phyloP scores from a whole-genome alignment of 2,888 invertebrate species.

The Trilocha varians region DNA sequence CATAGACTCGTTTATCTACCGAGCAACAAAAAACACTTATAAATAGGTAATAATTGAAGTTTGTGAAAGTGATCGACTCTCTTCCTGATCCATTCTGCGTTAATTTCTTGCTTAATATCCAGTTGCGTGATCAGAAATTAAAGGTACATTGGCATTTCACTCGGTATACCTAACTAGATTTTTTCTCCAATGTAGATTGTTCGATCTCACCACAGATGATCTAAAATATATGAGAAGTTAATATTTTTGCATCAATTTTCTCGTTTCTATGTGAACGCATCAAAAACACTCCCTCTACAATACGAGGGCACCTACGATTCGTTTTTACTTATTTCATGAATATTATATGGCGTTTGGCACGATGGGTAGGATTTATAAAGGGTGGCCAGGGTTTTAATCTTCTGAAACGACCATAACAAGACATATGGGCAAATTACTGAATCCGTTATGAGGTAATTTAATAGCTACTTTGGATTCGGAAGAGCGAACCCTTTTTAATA shows the following conservation, averaged over 20 bases:
- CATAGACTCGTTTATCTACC: no score
- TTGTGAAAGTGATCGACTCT: no score
- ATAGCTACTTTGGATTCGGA: slow-evolving; percentile 54
- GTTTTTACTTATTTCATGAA: slow-evolving; percentile 62
- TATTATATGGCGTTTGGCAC: slow-evolving; percentile 56
- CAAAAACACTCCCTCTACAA: slow-evolving; percentile 26
- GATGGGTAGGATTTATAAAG: slow-evolving; percentile 64
- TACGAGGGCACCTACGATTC: slow-evolving; percentile 41
- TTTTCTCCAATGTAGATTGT: no score
- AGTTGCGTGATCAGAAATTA: no score
- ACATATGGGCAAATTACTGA: slow-evolving; percentile 69
- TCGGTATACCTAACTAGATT: no score
- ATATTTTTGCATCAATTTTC: not conserved
- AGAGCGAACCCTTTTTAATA: slow-evolving; percentile 42
- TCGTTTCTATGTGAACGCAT: not conserved
- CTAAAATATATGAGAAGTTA: not conserved
- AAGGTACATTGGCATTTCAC: no score
- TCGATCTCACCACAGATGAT: no score
- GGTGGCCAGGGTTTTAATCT: slow-evolving; percentile 67
- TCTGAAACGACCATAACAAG: slow-evolving; percentile 66
- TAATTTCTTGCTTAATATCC: no score
- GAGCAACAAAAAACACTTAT: no score
- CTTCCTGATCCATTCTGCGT: no score
- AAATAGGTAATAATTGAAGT: no score
- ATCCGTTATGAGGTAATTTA: slow-evolving; percentile 64